These are phyloP conservation scores for Microctonus hyperodae DNA, from an alignment of 2,888 invertebrate genomes.

Conservation along the genomic window DNA sequence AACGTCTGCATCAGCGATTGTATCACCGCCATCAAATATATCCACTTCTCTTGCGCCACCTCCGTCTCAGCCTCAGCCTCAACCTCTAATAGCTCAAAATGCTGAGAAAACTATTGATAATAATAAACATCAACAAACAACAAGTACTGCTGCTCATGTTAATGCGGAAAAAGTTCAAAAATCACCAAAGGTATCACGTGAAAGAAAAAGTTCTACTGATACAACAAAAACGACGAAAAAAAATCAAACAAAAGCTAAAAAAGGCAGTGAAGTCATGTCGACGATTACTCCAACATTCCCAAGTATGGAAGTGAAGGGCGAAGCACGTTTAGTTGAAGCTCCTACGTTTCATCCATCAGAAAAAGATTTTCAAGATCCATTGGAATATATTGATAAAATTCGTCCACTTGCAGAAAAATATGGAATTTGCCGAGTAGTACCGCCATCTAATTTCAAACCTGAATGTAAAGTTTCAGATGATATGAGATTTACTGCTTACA, in stretches of 20 bases:
- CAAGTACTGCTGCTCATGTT: slow-evolving; percentile 12
- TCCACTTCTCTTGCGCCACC: slow-evolving; percentile 6
- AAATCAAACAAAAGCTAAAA: slow-evolving; percentile 33
- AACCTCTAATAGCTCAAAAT: slow-evolving; percentile 20
- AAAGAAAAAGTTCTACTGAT: slow-evolving; percentile 51
- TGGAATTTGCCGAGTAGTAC: slow-evolving; percentile 88
- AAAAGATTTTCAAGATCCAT: slow-evolving; percentile 84
- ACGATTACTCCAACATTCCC: slow-evolving; percentile 53
- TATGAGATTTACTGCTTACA: slow-evolving; percentile 85
- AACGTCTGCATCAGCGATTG: slow-evolving; percentile 6
- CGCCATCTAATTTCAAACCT: slow-evolving; percentile 81
- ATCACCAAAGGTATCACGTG: slow-evolving; percentile 47
- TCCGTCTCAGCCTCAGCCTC: slow-evolving; percentile 21
- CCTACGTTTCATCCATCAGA: slow-evolving; percentile 82
- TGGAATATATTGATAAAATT: slow-evolving; percentile 84
- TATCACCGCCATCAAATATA: slow-evolving; percentile 20
- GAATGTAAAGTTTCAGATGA: slow-evolving; percentile 85
- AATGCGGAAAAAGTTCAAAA: slow-evolving; percentile 44
- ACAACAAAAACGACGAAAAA: slow-evolving; percentile 48
- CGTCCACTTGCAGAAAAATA: slow-evolving; percentile 77
- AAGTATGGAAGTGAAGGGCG: slow-evolving; percentile 44
- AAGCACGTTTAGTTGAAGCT: slow-evolving; percentile 73
- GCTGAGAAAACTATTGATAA: slow-evolving; percentile 1
- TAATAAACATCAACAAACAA: neutral
- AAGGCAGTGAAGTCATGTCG: slow-evolving; percentile 37